Base-by-base conservation (phyloP, 1,140 invertebrate genomes). In the Vanessa atalanta region DNA sequence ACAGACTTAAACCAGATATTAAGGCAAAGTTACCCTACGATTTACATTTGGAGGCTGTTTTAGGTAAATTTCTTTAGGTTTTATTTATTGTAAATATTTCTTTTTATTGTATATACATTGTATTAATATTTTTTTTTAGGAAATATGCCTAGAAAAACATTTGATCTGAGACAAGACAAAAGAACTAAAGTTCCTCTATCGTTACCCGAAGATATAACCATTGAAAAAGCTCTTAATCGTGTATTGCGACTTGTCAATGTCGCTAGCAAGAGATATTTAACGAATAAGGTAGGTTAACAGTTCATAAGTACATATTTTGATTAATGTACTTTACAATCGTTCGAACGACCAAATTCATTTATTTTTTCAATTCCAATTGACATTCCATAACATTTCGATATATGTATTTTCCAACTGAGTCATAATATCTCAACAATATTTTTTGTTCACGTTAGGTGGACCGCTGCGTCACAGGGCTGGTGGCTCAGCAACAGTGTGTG, bases 401-500 rank as follows among this genome's bases (percentile, higher is more conserved):
- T 20, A 20, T 20, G 20, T 20, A 20, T 20, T 20, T 20, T 20
- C 20, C 20, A 20, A 20, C 20, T 20, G 20, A 20, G 20, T 20
- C 20, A 20, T 20, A 20, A 20, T 20, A 31, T 31, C 26, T 31
- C 3, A 31, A 31, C 26, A 31, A 31, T 31, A 31, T 31, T 31
- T 31, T 43, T 43, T 43, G 7, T 51, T 12, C 9, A n/a, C n/a
- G 48, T 51, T 75, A 93, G 93, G 98, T 99, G 2, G 99, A 99
- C 91, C 94, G 99, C 64, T 99, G 98, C 89, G 99, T 99, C 1
- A 97, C 97, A n/a, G 98, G 98, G 31, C 93, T 99, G 26, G 95
- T 99, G 61, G 98, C 97, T 5, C 98, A 99, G 91, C 98, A 99
- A 83, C 99, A 99, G 88, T 99, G 98, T 90, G 98, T 99, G 64